These are phyloP conservation scores for Ornithoptera priamus DNA, from an alignment of 2,888 invertebrate species.

Conservation along the genomic window DNA sequence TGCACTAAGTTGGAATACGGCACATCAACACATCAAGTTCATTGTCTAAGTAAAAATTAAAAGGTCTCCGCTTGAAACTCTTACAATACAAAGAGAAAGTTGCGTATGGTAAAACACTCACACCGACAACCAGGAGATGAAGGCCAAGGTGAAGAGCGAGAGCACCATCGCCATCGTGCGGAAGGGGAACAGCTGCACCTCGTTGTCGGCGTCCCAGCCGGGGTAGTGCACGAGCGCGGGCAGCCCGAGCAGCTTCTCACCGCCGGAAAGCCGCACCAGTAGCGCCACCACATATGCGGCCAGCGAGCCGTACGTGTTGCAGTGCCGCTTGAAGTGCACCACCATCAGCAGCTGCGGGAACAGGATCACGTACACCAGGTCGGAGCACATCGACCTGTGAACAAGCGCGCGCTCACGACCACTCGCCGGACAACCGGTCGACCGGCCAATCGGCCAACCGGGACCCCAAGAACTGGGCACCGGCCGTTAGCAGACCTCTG, in stretches of 20 bases:
- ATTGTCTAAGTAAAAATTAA: no score
- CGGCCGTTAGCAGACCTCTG: no score
- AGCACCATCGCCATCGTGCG: slow-evolving; percentile 96
- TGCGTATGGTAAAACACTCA: slow-evolving; percentile 50
- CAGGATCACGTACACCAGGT: slow-evolving; percentile 98
- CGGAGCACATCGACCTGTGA: slow-evolving; percentile 96
- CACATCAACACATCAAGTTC: no score
- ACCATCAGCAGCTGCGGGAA: slow-evolving; percentile 99
- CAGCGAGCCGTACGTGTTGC: slow-evolving; percentile 98
- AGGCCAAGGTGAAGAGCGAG: slow-evolving; percentile 89
- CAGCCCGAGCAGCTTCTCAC: slow-evolving; percentile 91
- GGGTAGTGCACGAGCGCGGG: slow-evolving; percentile 93
- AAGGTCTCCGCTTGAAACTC: no score
- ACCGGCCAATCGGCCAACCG: no score
- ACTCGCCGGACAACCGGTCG: no score
- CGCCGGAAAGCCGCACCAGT: slow-evolving; percentile 89
- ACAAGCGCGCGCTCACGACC: slow-evolving; percentile 16
- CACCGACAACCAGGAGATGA: slow-evolving; percentile 91
- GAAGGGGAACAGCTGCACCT: slow-evolving; percentile 97
- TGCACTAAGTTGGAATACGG: no score
- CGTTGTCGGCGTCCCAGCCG: slow-evolving; percentile 86
- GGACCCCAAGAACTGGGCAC: no score
- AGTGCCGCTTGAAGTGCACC: slow-evolving; percentile 95
- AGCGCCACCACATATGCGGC: slow-evolving; percentile 92
- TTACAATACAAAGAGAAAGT: no score